Conservation (phyloP, 2,113 vertebrate genomes). For the Brienomyrus brachyistius region DNA sequence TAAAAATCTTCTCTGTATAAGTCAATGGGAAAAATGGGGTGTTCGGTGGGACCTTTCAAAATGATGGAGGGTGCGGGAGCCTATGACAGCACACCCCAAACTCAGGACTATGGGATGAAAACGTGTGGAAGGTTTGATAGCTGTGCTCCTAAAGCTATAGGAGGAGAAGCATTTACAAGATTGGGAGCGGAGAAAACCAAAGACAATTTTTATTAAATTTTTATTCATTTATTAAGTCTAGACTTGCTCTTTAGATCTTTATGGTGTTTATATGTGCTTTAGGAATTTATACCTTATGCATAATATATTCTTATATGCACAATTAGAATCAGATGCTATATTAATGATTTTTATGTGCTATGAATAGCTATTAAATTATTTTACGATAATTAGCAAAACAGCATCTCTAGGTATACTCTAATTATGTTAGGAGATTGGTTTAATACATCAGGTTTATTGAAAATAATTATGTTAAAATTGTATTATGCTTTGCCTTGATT, state of each 20-base stretch:
- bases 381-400: background rate
- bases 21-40: too few species aligned
- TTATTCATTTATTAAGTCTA: background rate
- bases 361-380: background rate
- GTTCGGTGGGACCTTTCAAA: too few species aligned
- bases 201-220: too few species aligned
- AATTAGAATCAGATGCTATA: background rate
- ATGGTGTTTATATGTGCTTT: background rate
- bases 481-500: background rate
- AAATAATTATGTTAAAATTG: background rate
- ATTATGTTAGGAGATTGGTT: background rate
- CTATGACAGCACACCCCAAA: too few species aligned
- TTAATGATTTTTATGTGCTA: background rate
- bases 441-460: background rate
- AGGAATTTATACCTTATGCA: background rate
- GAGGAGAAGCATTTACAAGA: too few species aligned
- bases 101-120: too few species aligned
- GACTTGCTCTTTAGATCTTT: background rate
- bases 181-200: too few species aligned
- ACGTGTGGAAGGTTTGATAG: too few species aligned
- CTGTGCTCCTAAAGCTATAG: too few species aligned
- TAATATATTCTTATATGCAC: background rate
- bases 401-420: background rate
- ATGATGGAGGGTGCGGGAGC: too few species aligned
- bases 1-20: too few species aligned